phyloP scores from a whole-genome alignment of 2,797 vertebrate genomes.

The Ptychobarbus kaznakovi region DNA sequence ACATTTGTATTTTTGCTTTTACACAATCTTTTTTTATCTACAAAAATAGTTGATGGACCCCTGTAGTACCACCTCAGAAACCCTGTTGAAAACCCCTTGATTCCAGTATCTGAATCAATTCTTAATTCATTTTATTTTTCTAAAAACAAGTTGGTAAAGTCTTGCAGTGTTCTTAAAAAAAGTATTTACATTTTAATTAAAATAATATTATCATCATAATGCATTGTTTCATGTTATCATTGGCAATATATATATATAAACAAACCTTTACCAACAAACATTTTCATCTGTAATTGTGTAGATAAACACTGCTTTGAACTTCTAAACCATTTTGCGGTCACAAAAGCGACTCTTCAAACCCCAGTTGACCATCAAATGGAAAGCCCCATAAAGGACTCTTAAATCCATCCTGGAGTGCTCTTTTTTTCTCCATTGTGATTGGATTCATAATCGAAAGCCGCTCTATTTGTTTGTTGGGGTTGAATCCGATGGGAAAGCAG shows the following conservation, averaged over 20 bases:
- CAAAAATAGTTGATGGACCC: too few species aligned
- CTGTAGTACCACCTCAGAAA: background rate
- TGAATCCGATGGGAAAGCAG: conserved; percentile 58
- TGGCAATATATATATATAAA: background rate
- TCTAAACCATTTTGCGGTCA: background rate
- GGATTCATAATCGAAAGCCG: conserved; percentile 28
- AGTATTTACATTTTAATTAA: background rate
- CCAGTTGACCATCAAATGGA: background rate
- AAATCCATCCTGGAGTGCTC: background rate
- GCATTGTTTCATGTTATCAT: background rate
- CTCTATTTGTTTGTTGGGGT: conserved; percentile 63
- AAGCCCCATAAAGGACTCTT: background rate
- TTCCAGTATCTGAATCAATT: background rate
- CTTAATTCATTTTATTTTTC: background rate
- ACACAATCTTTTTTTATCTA: background rate
- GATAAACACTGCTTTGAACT: background rate
- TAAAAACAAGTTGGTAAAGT: background rate
- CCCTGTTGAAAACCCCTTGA: background rate
- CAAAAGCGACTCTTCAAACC: conserved; percentile 4
- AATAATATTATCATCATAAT: background rate
- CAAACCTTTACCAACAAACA: background rate
- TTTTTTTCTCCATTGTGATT: background rate
- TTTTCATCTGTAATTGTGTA: background rate
- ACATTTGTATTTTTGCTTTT: background rate
- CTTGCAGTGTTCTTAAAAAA: background rate